Evolutionary conservation across 2,113 vertebrate genomes (phyloP).

Genomic region (Chunga burmeisteri): DNA sequence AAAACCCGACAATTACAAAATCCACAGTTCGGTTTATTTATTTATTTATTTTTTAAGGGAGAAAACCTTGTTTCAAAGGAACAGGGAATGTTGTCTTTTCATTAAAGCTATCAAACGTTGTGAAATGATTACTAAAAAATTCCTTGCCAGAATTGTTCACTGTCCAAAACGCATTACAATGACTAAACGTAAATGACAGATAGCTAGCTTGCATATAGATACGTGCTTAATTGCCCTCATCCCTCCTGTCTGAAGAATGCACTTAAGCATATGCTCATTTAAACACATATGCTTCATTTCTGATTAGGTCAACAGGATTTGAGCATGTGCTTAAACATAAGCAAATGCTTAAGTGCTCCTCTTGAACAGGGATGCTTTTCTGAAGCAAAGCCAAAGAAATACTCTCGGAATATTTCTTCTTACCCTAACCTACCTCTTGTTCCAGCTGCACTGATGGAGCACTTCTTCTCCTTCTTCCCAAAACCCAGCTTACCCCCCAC

Average conservation of each 20-base stretch:
- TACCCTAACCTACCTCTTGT: not conserved
- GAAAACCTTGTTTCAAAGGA: not conserved
- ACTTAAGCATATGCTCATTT: conserved; percentile 53
- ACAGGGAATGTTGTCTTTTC: not conserved
- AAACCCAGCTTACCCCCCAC: not conserved
- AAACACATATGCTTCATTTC: conserved; percentile 60
- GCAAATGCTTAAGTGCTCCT: conserved; percentile 19
- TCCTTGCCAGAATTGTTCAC: conserved; percentile 47
- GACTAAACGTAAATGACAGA: conserved; percentile 60
- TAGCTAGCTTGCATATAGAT: conserved; percentile 47
- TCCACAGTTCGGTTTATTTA: not conserved
- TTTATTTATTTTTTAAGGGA: not conserved
- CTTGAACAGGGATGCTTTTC: not conserved
- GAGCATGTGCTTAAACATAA: conserved; percentile 46
- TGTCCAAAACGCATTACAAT: conserved; percentile 46
- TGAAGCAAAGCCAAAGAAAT: not conserved
- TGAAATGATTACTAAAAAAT: conserved; percentile 29
- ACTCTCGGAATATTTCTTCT: not conserved
- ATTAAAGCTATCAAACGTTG: conserved; percentile 33
- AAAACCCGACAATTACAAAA: not conserved
- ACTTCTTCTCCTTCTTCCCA: not conserved
- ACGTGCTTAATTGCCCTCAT: conserved; percentile 45
- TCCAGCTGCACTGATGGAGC: not conserved
- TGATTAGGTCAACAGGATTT: conserved; percentile 38
- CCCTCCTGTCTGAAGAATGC: conserved; percentile 34